Evolutionary conservation across 2,888 invertebrate genomes (phyloP), one percentile per base, ranked within the genome.

Genomic region (Amphipoea lucens): DNA sequence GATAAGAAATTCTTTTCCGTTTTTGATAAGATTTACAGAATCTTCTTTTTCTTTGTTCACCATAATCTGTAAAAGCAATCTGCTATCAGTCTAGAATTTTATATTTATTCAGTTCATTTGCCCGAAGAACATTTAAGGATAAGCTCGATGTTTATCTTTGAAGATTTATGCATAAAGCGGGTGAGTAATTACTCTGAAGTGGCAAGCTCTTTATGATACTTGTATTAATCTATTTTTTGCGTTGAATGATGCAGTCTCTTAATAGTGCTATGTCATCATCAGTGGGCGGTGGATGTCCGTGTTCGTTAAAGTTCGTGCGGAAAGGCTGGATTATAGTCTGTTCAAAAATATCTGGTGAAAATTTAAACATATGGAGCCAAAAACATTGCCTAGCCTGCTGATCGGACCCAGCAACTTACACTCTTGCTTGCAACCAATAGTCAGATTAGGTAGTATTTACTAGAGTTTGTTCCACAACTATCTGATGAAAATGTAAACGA

Each of bases 101-200:
- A 74, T 81, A 74, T 71, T 76, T 68, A 74, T 81, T 66, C n/a
- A 78, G 57, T 76, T 75, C 62, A 82, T 88, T 85, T 70, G 36
- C 48, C 12, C 14, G 29, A 40, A 62, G 81, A 74, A 71, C 48
- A 70, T 74, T 78, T 74, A 72, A 66, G 62, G 68, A 68, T 78
- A 68, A 75, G 12, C 29, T 74, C 57, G 88, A 88, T 82, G 48
- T 75, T 82, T 86, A 86, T 86, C 86, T 77, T 75, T 63, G 12
- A 79, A 79, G 70, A 88, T 88, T 82, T 73, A 86, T 86, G 72
- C 65, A 79, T 60, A 70, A 51, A 82, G 73, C 65, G 73, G 75
- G 76, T 86, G 74, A 86, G 76, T 82, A 82, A 79, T 85, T 82
- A 79, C 70, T 86, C 36, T 42, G 63, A 66, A 63, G 65, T 77